Evolutionary conservation across 2,888 invertebrate species (phyloP).

Genomic region (Conops quadrifasciatus): DNA sequence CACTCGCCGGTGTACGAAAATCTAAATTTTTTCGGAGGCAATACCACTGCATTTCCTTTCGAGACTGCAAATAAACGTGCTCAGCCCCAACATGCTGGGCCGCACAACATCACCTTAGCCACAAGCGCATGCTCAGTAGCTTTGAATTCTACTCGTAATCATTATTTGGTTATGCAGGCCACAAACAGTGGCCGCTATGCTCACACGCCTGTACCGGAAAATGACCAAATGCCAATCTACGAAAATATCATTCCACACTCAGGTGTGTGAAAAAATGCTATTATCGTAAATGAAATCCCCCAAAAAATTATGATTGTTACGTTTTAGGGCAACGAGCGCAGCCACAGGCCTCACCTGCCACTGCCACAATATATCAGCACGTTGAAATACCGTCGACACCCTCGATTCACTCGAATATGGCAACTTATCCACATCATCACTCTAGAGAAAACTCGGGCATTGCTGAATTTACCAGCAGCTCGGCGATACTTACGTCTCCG

Average conservation of each 20-base stretch:
- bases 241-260: conserved; percentile 72
- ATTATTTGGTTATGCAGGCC: conserved; percentile 65
- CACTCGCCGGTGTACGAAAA: conserved; percentile 79
- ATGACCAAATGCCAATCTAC: conserved; percentile 70
- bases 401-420: conserved; percentile 14
- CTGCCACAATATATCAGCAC: conserved; percentile 61
- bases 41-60: conserved; percentile 48
- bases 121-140: conserved; percentile 49
- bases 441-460: conserved; percentile 46
- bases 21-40: conserved; percentile 78
- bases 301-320: neutral
- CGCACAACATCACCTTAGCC: conserved; percentile 67
- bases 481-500: conserved; percentile 55
- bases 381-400: conserved; percentile 52
- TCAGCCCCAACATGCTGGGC: conserved; percentile 77
- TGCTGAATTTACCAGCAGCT: conserved; percentile 44
- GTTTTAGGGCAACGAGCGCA: conserved; percentile 64
- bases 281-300: neutral
- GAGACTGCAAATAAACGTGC: conserved; percentile 71
- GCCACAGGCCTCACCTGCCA: conserved; percentile 64
- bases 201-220: conserved; percentile 68
- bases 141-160: conserved; percentile 60
- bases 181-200: conserved; percentile 54
- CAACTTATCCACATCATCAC: conserved; percentile 36
- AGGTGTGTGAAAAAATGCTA: conserved; percentile 45